Percentiles rank a stretch among this genome's conserved stretches.
phyloP scores from a whole-genome alignment of 2,113 vertebrate genomes.

The Herpetotheres cachinnans region DNA sequence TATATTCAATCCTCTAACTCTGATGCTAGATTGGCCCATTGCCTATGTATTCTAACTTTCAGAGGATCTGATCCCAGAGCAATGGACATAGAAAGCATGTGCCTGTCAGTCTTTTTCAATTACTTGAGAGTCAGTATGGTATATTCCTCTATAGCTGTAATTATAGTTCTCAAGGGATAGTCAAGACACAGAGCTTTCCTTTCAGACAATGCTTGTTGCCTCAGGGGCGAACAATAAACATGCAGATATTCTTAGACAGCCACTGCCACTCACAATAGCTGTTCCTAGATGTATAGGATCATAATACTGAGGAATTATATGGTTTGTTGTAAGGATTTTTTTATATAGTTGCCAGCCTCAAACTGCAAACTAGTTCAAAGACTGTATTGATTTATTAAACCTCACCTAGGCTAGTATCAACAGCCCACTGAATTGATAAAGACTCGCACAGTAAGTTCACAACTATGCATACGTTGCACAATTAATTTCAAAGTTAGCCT shows the following conservation, averaged over 20 bases:
- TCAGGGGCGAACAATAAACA: slow-evolving; percentile 43
- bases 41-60: slow-evolving; percentile 24
- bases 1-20: not conserved
- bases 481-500: not conserved
- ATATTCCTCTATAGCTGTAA: slow-evolving; percentile 39
- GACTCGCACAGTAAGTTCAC: not conserved
- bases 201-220: slow-evolving; percentile 37
- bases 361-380: slow-evolving; percentile 23
- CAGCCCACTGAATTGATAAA: not conserved
- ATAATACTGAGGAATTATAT: not conserved
- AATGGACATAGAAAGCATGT: slow-evolving; percentile 33
- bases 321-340: not conserved
- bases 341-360: slow-evolving; percentile 1
- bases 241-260: slow-evolving; percentile 46
- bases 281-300: slow-evolving; percentile 24
- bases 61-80: slow-evolving; percentile 16
- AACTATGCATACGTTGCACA: not conserved
- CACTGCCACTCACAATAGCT: slow-evolving; percentile 35
- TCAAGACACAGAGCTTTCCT: slow-evolving; percentile 40
- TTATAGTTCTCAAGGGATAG: slow-evolving; percentile 44
- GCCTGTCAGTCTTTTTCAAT: slow-evolving; percentile 39
- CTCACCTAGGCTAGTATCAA: not conserved
- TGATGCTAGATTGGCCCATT: not conserved
- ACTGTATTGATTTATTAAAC: slow-evolving; percentile 22
- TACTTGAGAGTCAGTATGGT: not conserved